These are phyloP conservation scores for Furnarius figulus DNA, from an alignment of 2,113 vertebrate species.

Conservation along the genomic window DNA sequence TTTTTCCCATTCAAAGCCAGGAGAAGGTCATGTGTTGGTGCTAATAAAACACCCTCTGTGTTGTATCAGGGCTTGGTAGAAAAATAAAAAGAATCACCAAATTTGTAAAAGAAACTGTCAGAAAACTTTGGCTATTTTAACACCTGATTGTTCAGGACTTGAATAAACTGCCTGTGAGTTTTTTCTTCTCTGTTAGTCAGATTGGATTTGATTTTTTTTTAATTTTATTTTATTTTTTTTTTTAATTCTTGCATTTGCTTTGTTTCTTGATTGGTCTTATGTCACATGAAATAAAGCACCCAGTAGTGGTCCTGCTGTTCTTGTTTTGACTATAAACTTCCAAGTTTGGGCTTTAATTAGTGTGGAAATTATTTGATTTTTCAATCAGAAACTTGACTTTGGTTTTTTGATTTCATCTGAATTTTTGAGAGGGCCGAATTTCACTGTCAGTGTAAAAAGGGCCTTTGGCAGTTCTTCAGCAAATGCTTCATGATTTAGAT, in stretches of 20 bases:
- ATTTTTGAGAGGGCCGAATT: background rate
- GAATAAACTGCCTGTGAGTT: background rate
- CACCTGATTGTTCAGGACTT: background rate
- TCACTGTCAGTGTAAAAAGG: background rate
- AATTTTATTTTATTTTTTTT: background rate
- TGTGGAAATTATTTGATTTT: background rate
- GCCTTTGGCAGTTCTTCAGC: background rate
- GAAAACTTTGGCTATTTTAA: background rate
- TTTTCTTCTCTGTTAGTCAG: background rate
- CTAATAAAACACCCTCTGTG: background rate
- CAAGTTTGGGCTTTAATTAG: background rate
- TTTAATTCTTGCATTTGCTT: background rate
- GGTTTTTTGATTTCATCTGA: background rate
- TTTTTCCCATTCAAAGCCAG: background rate
- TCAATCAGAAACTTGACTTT: background rate
- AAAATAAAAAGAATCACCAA: background rate
- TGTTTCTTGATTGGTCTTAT: background rate
- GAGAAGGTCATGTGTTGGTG: background rate
- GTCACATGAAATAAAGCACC: background rate
- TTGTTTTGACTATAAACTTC: background rate
- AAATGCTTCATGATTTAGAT: background rate
- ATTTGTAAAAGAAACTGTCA: background rate
- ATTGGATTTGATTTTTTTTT: background rate
- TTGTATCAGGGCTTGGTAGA: background rate
- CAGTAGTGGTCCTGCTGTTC: background rate